phyloP scores from a whole-genome alignment of 2,888 invertebrate species.

The Cryptus armator region DNA sequence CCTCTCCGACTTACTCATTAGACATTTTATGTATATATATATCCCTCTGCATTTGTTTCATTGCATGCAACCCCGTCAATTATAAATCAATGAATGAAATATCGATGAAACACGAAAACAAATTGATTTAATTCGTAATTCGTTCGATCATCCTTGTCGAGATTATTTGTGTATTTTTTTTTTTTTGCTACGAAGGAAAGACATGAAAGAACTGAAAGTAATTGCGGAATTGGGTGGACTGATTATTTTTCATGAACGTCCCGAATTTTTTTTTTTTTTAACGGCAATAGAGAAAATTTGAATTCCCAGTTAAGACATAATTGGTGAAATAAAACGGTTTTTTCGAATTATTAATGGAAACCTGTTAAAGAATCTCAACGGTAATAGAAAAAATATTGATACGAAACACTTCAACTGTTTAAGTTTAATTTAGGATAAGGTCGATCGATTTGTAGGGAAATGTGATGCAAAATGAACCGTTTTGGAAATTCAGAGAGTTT shows the following conservation, averaged over 20 bases:
- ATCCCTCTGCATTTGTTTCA: constrained; percentile 39
- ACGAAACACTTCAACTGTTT: too few relatives aligned
- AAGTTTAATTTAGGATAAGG: too few relatives aligned
- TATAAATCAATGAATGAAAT: constrained; percentile 55
- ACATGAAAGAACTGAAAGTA: not conserved
- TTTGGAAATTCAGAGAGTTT: too few relatives aligned
- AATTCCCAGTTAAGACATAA: too few relatives aligned
- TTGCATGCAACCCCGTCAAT: constrained; percentile 41
- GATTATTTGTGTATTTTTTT: not conserved
- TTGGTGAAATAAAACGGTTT: not conserved
- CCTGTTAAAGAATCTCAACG: too few relatives aligned
- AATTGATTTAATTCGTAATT: constrained; percentile 44
- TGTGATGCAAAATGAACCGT: too few relatives aligned
- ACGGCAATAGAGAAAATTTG: too few relatives aligned
- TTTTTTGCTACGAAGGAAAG: not conserved
- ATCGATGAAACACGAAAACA: constrained; percentile 29
- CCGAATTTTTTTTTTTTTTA: too few relatives aligned
- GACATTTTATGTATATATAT: constrained; percentile 42
- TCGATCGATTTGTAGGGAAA: too few relatives aligned
- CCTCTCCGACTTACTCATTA: constrained; percentile 66
- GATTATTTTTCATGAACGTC: too few relatives aligned
- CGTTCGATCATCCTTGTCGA: not conserved
- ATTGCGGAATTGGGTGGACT: not conserved
- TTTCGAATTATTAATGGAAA: not conserved
- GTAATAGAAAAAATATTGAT: too few relatives aligned